Conservation (phyloP, 2,888 invertebrate genomes). For the Acanthosepion esculentum region DNA sequence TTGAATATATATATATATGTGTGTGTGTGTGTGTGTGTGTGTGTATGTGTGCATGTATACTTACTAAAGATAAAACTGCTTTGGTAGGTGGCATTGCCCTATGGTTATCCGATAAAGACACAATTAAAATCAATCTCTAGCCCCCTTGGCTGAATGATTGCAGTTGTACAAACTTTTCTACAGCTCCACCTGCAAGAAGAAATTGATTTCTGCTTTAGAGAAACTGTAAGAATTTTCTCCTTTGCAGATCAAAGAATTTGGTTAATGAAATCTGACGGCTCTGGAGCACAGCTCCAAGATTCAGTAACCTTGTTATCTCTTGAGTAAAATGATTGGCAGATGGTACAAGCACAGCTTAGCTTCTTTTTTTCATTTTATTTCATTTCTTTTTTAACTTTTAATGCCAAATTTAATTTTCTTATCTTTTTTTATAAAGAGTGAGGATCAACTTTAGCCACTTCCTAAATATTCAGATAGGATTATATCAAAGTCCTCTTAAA, state of each 20-base stretch:
- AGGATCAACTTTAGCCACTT: background rate
- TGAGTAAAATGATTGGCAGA: background rate
- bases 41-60: too few relatives aligned
- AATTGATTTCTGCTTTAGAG: slow-evolving; percentile 11
- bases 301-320: background rate
- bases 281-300: background rate
- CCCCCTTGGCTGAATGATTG: background rate
- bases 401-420: background rate
- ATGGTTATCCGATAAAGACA: background rate
- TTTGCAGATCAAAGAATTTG: background rate
- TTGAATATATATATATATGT: too few relatives aligned
- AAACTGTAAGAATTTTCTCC: background rate
- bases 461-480: background rate
- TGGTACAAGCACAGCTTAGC: background rate
- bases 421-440: background rate
- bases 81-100: background rate
- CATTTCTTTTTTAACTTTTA: background rate
- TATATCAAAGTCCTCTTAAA: background rate
- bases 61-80: too few relatives aligned
- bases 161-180: background rate
- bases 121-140: background rate
- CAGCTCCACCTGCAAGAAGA: background rate
- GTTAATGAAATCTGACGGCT: background rate
- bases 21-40: too few relatives aligned
- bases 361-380: background rate